Evolutionary conservation across 2,888 invertebrate species (phyloP), one percentile per base, ranked within the genome.

Genomic region (Scaptomyza tumidula): DNA sequence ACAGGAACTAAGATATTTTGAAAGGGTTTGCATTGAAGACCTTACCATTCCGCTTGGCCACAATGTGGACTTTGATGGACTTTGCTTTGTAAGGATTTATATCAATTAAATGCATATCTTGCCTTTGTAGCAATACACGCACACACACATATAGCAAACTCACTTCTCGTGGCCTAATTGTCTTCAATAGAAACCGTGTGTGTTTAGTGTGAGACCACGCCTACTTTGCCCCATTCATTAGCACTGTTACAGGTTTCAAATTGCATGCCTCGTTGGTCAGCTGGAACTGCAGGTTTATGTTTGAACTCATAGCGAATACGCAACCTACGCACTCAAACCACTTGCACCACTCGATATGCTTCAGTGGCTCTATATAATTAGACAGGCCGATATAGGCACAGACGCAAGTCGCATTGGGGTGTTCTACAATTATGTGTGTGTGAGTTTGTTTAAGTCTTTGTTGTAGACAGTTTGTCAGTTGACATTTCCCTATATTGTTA

Each of bases 291-390:
- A 41, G 41, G 7, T 19, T 0, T 19, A 19, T 31, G 14, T 29
- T 31, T 46, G 37, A 41, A 48, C 63, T 39, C 57, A 43, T 33
- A 10, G 24, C 29, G 14, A 3, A 5, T 13, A 24, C 14, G 55
- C 11, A 7, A 19, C 13, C 19, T 6, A 49, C 14, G 48, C 56
- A 39, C 7, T 39, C 14, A 14, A 14, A 16, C 39, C 14, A 39
- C 14, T 37, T 37, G 37, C 37, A 27, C 46, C 45, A 57, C 37
- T 54, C 58, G 48, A 46, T 45, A 24, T 48, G 57, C 57, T 33
- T 50, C 49, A 43, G 57, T 69, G 52, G 66, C 59, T 75, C 57
- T 55, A 61, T 78, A 78, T 85, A 85, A 83, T 83, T 83, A 82
- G 72, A 66, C 10, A 29, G 29, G 29, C 29, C 7, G 7, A 33